These are phyloP conservation scores for Rutpela maculata DNA, from an alignment of 2,888 invertebrate genomes.

Conservation along the genomic window DNA sequence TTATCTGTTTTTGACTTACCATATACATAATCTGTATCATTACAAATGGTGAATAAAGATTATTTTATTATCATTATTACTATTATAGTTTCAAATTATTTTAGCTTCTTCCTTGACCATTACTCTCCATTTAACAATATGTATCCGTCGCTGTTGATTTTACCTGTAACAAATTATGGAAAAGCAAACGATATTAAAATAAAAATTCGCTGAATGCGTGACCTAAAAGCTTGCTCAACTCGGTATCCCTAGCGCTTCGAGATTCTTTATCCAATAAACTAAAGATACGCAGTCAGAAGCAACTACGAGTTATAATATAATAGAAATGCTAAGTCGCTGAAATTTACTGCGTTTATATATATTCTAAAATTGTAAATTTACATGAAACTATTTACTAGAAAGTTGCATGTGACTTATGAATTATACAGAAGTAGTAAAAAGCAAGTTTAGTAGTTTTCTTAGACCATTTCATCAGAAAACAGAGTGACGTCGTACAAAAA, in stretches of 20 bases:
- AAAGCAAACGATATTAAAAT: background rate
- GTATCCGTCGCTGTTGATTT: too few species aligned
- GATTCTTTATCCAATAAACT: constrained; percentile 11
- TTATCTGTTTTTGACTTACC: too few species aligned
- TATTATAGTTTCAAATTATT: too few species aligned
- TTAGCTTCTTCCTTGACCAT: too few species aligned
- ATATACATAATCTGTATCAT: too few species aligned
- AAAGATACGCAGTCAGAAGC: constrained; percentile 10
- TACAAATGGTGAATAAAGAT: too few species aligned
- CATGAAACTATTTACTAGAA: constrained; percentile 46
- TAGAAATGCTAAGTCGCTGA: constrained; percentile 29
- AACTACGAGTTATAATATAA: constrained; percentile 11
- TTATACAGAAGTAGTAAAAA: constrained; percentile 48
- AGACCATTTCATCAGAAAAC: constrained; percentile 27
- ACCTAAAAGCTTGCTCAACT: background rate
- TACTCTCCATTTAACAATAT: too few species aligned
- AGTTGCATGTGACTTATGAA: constrained; percentile 48
- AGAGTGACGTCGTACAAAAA: constrained; percentile 19
- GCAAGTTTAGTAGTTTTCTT: constrained; percentile 33
- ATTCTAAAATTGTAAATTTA: constrained; percentile 48
- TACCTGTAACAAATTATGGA: too few species aligned
- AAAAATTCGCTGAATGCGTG: background rate
- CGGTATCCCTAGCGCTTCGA: background rate
- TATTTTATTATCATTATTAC: too few species aligned
- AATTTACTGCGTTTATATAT: constrained; percentile 34